Conservation (phyloP, 2,113 vertebrate species). For the cattle (Bos taurus) region DNA sequence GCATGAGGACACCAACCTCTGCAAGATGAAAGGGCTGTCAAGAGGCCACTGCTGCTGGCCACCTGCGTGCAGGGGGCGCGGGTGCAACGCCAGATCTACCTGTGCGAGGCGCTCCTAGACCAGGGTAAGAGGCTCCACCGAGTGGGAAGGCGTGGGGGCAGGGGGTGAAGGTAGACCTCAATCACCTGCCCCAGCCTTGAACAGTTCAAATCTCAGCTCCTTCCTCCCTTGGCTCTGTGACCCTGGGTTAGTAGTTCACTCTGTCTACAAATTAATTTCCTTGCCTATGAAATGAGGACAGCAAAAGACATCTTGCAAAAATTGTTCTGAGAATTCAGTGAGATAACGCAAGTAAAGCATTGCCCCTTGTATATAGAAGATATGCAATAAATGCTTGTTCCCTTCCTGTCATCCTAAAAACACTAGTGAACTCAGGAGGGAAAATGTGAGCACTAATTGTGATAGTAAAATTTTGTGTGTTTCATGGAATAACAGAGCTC, state of each 20-base stretch:
- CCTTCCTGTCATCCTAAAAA: background rate
- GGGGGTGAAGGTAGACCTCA: background rate
- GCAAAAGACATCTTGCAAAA: background rate
- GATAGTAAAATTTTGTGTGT: background rate
- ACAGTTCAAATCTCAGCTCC: background rate
- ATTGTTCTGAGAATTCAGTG: background rate
- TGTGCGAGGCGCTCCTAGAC: conserved; percentile 88
- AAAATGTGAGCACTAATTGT: background rate
- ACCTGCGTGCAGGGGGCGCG: background rate
- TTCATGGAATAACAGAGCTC: background rate
- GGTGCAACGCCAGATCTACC: conserved; percentile 59
- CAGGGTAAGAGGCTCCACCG: conserved; percentile 78
- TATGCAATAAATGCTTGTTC: background rate
- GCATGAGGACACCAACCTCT: rapidly evolving
- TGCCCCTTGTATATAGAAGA: background rate
- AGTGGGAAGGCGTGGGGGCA: too few species aligned
- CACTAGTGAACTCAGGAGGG: background rate
- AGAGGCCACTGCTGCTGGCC: background rate
- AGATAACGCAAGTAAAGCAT: background rate
- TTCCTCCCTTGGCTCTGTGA: background rate
- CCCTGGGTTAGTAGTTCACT: background rate
- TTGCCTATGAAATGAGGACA: background rate
- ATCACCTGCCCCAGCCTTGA: background rate
- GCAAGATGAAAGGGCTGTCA: background rate
- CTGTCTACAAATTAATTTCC: background rate